Evolutionary conservation across 2,888 invertebrate genomes (phyloP).

Genomic region (Drosophila glabriapex): DNA sequence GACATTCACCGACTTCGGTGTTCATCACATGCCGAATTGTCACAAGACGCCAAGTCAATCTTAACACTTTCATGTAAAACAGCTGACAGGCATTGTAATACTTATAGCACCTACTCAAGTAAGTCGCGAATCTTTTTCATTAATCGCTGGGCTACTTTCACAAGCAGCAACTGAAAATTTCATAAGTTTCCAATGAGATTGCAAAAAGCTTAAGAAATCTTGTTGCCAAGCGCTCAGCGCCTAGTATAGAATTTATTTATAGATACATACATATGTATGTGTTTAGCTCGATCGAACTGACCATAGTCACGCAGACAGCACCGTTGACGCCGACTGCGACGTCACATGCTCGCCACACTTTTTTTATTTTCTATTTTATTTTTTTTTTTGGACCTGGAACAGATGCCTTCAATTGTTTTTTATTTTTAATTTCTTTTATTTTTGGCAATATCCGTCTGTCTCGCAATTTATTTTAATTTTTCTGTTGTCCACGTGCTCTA

Average conservation of each 20-base stretch:
- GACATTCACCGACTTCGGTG: background rate
- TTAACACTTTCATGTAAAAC: slow-evolving; percentile 15
- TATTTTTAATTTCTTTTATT: background rate
- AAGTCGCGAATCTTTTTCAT: slow-evolving; percentile 16
- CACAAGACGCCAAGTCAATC: slow-evolving; percentile 17
- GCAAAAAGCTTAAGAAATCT: slow-evolving; percentile 39
- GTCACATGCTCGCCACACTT: slow-evolving; percentile 45
- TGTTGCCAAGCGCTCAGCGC: slow-evolving; percentile 59
- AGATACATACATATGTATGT: background rate
- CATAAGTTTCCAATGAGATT: slow-evolving; percentile 47
- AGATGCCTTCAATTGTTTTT: slow-evolving; percentile 11
- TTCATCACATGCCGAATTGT: slow-evolving; percentile 21
- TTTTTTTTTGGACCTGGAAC: slow-evolving; percentile 11
- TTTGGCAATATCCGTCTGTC: slow-evolving; percentile 54
- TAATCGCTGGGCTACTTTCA: slow-evolving; percentile 42
- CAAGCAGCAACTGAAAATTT: slow-evolving; percentile 47
- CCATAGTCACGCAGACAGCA: slow-evolving; percentile 64
- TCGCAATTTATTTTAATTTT: slow-evolving; percentile 68
- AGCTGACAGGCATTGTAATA: slow-evolving; percentile 29
- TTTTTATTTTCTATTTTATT: background rate
- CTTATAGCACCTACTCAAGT: slow-evolving; percentile 26
- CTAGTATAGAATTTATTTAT: slow-evolving; percentile 33
- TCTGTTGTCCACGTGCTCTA: slow-evolving; percentile 62
- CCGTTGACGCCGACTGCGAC: slow-evolving; percentile 27
- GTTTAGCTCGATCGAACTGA: slow-evolving; percentile 55